Base-by-base conservation (phyloP, 2,113 vertebrate species). In the Centrocercus urophasianus region DNA sequence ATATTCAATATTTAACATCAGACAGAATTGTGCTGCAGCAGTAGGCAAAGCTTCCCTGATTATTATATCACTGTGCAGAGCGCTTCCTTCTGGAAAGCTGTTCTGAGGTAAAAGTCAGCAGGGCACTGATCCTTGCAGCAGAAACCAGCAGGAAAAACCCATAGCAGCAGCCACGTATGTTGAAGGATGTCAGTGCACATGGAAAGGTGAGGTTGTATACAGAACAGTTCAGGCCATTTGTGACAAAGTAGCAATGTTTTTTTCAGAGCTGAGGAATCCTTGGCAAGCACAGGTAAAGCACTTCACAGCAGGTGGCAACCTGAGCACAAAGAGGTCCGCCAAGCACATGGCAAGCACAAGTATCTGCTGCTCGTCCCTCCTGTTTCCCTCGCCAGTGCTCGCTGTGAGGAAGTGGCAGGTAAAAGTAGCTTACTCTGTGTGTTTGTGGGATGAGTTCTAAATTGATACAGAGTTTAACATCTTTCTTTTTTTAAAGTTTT, bases 1-100 rank as follows among this genome's bases (percentile, higher is more conserved):
- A 38, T 71, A 63, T 89, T 84, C 54, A 42, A 3, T 79, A 87
- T 76, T 87, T 83, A 91, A 92, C 74, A 77, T 38, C 82, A 93
- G 40, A n/a, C 3, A 7, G 77, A 85, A 74, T 84, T 93, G 94
- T 0, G 0, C 15, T 82, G 77, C 83, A 82, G 91, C 77, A 15
- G 0, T 34, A 72, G 80, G 70, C 92, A 59, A 89, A 65, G 22
- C 54, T 71, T 69, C 21, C 1, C 0, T 84, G 80, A 5, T 72
- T 30, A 17, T 8, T 61, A 0, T 12, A 25, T 64, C 15, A 1
- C 77, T 59, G 30, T 8, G 38, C 54, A 78, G 66, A 57, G 13
- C 0, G 0, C 50, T 84, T 84, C 73, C 83, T 65, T 45, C 60
- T 38, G 59, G 91, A 84, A 92, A 54, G 50, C 48, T 65, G 17